Conservation (phyloP, 2,888 invertebrate species). For the Rhorus exstirpatorius region DNA sequence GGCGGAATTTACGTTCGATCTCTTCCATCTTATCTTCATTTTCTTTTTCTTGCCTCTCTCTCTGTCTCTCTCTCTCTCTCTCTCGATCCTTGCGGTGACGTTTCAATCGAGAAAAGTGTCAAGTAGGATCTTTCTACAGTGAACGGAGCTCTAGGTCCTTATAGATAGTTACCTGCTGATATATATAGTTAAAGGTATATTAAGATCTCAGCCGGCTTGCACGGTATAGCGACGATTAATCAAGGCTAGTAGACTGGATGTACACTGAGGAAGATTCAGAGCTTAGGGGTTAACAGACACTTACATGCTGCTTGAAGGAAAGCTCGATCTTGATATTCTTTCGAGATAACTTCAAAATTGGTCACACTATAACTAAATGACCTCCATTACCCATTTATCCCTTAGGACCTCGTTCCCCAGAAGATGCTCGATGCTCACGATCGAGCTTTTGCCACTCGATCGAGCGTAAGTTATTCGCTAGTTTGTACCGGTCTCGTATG, state of each 20-base stretch:
- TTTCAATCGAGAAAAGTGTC: constrained; percentile 78
- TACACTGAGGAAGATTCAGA: constrained; percentile 15
- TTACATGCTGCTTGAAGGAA: background rate
- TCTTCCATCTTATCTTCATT: constrained; percentile 24
- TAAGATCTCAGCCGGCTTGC: constrained; percentile 60
- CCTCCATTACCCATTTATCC: no score
- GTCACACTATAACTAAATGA: background rate
- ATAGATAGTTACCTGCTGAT: background rate
- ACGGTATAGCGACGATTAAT: constrained; percentile 74
- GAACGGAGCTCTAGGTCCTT: constrained; percentile 11
- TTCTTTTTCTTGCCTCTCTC: constrained; percentile 1
- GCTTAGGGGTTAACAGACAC: background rate
- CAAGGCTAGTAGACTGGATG: constrained; percentile 66
- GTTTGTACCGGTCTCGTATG: background rate
- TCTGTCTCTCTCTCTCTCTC: constrained; percentile 16
- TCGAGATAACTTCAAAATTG: no score
- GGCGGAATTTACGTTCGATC: constrained; percentile 57
- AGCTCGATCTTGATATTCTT: no score
- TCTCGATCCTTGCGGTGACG: constrained; percentile 69
- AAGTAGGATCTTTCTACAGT: constrained; percentile 70
- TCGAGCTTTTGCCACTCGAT: constrained; percentile 58
- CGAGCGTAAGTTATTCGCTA: constrained; percentile 60
- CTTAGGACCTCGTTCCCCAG: constrained; percentile 54
- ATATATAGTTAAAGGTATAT: background rate
- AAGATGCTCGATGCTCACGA: constrained; percentile 24